Evolutionary conservation across 2,113 vertebrate genomes (phyloP).

Genomic region (Cynocephalus volans): DNA sequence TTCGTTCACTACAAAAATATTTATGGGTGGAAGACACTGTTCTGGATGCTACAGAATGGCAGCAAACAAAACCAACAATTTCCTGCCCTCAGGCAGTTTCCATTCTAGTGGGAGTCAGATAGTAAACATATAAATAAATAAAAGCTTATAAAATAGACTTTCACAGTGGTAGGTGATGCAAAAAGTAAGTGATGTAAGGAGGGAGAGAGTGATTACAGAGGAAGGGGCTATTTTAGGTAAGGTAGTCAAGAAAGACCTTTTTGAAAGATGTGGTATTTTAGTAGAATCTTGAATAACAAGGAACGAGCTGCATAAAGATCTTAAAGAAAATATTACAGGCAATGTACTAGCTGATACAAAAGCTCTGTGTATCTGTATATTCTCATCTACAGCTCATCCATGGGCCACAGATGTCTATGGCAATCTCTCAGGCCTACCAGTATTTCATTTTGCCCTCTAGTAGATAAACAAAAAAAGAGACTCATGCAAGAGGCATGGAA

Average conservation of each 20-base stretch:
- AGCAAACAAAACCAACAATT: background rate
- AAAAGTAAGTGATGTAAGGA: background rate
- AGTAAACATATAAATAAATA: background rate
- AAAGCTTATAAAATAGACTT: background rate
- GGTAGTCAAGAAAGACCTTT: background rate
- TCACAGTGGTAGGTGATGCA: background rate
- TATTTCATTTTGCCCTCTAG: background rate
- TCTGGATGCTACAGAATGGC: background rate
- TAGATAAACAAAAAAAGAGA: background rate
- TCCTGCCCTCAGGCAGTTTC: background rate
- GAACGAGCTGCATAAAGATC: background rate
- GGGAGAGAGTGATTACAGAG: background rate
- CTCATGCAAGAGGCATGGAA: rapidly evolving
- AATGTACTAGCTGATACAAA: background rate
- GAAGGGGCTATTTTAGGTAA: background rate
- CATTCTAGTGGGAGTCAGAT: background rate
- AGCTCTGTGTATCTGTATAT: rapidly evolving
- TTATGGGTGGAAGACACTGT: too few relatives aligned
- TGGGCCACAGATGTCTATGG: background rate
- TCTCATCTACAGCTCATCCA: background rate
- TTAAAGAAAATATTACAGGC: background rate
- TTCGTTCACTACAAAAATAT: background rate
- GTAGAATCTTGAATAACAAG: background rate
- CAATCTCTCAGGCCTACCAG: background rate
- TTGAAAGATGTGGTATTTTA: background rate